phyloP scores from a whole-genome alignment of 2,888 invertebrate species.

The Balanococcus diminutus region DNA sequence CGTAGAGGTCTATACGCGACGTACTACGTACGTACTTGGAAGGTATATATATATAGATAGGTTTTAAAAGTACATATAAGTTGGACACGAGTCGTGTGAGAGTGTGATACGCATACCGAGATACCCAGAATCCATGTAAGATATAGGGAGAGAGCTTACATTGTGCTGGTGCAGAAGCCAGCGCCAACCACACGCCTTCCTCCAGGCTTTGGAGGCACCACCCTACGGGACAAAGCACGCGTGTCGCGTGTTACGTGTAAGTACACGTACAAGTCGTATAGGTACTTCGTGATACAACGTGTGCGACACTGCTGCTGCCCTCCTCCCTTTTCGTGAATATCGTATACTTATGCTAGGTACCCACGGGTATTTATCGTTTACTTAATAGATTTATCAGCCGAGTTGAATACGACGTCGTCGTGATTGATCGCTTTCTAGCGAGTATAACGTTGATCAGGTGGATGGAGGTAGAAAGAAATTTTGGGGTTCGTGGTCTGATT shows the following conservation, averaged over 20 bases:
- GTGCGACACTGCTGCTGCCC: slow-evolving; percentile 6
- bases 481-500: too few species aligned
- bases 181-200: neutral
- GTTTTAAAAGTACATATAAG: neutral
- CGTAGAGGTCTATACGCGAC: neutral
- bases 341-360: too few species aligned
- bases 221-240: slow-evolving; percentile 23
- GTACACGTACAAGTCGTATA: neutral
- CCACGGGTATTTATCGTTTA: neutral
- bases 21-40: neutral
- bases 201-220: neutral
- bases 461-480: too few species aligned
- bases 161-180: too few species aligned
- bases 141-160: neutral
- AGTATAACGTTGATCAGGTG: neutral
- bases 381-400: neutral
- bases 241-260: slow-evolving; percentile 31
- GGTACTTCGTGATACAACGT: slow-evolving; percentile 31
- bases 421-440: neutral
- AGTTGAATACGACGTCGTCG: neutral
- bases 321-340: neutral
- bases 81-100: neutral
- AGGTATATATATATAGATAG: neutral
- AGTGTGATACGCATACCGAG: neutral
- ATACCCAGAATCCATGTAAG: neutral